Evolutionary conservation across 2,888 invertebrate genomes (phyloP), one percentile per base, ranked within the genome.

Genomic region (Drosophila dives): DNA sequence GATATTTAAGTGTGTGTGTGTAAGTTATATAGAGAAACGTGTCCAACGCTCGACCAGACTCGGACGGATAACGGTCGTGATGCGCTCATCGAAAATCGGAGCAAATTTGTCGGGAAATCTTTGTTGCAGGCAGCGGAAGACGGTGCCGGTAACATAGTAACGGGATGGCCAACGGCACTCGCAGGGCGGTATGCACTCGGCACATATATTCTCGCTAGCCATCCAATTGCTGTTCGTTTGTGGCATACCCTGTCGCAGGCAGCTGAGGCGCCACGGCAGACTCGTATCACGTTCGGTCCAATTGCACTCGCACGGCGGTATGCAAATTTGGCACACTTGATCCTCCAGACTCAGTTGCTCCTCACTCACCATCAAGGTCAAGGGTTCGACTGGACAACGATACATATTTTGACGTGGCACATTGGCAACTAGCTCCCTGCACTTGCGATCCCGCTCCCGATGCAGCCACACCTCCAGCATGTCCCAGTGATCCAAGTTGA

Each of bases 401-500:
- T 49, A 85, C 63, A 85, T 50, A 2, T 32, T 67, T 4, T 1
- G 3, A 10, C 76, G 72, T 3, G 45, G 67, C 8, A 53, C 20
- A 3, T 62, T 6, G 0, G 73, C 89, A n/a, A 74, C 55, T 4
- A 89, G 0, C n/a, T 61, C 73, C 0, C 10, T 45, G 23, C 51
- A 64, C 6, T 89, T 77, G 29, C 68, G 71, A 17, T 77, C 71
- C 0, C 60, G 67, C 26, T 90, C 87, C 2, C 77, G 72, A 0
- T 64, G 62, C 45, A 90, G 49, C 90, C 87, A 89, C 48, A 80
- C 2, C 23, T 90, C 86, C 17, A 93, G 77, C 20, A 80, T 49
- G 1, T 94, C 94, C 95, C 95, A 95, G 60, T 95, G 95, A 23
- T 94, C 93, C 51, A 93, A 65, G 10, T 93, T 82, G 0, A 91